Evolutionary conservation across 2,113 vertebrate genomes (phyloP).

Genomic region (Engystomops pustulosus): DNA sequence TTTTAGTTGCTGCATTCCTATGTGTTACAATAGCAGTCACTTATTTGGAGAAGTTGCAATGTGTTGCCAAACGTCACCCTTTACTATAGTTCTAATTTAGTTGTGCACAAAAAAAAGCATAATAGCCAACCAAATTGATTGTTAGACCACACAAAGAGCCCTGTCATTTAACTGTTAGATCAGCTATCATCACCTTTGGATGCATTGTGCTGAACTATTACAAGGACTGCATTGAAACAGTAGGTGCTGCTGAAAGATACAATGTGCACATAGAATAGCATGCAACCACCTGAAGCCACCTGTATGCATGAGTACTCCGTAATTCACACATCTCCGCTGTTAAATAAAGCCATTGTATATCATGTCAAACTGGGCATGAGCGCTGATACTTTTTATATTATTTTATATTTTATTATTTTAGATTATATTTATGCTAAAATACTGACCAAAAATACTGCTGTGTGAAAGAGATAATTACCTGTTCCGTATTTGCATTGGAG

Average conservation of each 20-base stretch:
- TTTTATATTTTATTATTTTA: no score
- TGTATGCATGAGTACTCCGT: constrained; percentile 26
- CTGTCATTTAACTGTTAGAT: not conserved
- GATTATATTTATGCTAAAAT: no score
- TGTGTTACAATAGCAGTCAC: not conserved
- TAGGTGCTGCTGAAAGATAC: constrained; percentile 39
- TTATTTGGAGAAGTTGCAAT: not conserved
- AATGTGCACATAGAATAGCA: constrained; percentile 1
- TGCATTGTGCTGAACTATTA: constrained; percentile 4
- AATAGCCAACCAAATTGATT: not conserved
- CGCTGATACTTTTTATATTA: no score
- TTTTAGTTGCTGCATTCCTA: not conserved
- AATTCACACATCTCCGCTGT: not conserved
- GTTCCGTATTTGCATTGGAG: no score
- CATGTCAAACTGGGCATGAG: not conserved
- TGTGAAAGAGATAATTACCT: no score
- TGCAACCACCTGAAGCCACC: not conserved
- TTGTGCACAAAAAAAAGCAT: not conserved
- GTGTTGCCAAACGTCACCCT: not conserved
- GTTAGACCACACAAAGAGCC: not conserved
- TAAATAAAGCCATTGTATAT: not conserved
- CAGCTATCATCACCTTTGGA: constrained; percentile 13
- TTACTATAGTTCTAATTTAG: not conserved
- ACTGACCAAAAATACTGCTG: no score
- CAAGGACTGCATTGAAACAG: not conserved